Conservation (phyloP, 2,797 vertebrate species). For the Forpus xanthops region DNA sequence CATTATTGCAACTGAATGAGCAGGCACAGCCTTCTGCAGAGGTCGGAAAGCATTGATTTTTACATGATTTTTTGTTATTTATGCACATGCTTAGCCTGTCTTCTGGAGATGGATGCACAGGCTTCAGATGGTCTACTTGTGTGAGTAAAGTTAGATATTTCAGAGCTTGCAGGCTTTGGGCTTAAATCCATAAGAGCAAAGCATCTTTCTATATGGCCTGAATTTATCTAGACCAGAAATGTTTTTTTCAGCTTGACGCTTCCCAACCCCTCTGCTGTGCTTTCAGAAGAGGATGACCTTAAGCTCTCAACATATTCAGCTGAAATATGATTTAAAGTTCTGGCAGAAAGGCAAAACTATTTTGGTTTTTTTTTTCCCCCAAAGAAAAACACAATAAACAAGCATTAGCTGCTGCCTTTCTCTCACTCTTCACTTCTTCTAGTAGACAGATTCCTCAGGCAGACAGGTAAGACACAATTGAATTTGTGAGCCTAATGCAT, state of each 20-base stretch:
- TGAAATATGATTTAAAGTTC: constrained; percentile 58
- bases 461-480: constrained; percentile 69
- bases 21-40: not conserved
- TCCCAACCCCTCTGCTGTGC: constrained; percentile 10
- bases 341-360: not conserved
- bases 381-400: constrained; percentile 3
- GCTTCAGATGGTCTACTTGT: not conserved
- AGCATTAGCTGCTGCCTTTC: constrained; percentile 55
- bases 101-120: not conserved
- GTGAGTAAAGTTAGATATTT: not conserved
- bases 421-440: constrained; percentile 35
- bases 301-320: not conserved
- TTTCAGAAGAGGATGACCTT: constrained; percentile 49
- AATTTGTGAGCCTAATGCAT: constrained; percentile 63
- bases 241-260: constrained; percentile 19
- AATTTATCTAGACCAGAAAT: constrained; percentile 23
- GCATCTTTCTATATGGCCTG: not conserved
- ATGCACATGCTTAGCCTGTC: not conserved
- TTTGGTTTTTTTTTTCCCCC: fast-evolving
- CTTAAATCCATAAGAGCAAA: not conserved
- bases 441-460: constrained; percentile 38
- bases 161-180: not conserved
- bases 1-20: not conserved
- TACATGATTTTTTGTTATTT: not conserved
- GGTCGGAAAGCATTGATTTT: not conserved